Evolutionary conservation across 2,113 vertebrate species (phyloP).

Genomic region (Ptychochromis oligacanthus): DNA sequence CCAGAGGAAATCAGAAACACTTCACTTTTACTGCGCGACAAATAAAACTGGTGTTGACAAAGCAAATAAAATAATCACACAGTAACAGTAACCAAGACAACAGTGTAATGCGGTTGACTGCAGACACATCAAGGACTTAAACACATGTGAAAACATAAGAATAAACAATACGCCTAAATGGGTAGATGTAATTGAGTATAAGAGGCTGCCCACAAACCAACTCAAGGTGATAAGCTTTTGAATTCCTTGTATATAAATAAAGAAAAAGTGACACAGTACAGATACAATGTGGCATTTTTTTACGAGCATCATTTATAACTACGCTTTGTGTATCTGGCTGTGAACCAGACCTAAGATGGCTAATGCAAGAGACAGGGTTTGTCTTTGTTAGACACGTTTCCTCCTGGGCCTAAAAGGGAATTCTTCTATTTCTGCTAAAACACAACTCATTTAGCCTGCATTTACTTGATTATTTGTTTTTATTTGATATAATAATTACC

Average conservation of each 20-base stretch:
- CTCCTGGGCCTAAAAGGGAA: not conserved
- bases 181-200: not conserved
- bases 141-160: not conserved
- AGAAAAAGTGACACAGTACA: not conserved
- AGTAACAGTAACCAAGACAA: not conserved
- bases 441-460: constrained; percentile 18
- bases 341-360: not conserved
- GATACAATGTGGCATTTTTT: not conserved
- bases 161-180: not conserved
- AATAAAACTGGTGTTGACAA: not conserved
- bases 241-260: not conserved
- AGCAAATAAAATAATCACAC: not conserved
- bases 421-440: constrained; percentile 23
- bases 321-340: not conserved
- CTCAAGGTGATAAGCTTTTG: not conserved
- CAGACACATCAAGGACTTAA: not conserved
- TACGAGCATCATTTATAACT: not conserved
- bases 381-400: constrained; percentile 6
- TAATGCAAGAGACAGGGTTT: not conserved
- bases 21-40: not conserved
- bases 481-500: constrained; percentile 48
- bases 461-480: constrained; percentile 55
- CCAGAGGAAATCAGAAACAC: not conserved
- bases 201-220: not conserved
- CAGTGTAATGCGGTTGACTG: not conserved